Conservation (phyloP, 2,888 invertebrate genomes). For the Heterodera filipjevi region DNA sequence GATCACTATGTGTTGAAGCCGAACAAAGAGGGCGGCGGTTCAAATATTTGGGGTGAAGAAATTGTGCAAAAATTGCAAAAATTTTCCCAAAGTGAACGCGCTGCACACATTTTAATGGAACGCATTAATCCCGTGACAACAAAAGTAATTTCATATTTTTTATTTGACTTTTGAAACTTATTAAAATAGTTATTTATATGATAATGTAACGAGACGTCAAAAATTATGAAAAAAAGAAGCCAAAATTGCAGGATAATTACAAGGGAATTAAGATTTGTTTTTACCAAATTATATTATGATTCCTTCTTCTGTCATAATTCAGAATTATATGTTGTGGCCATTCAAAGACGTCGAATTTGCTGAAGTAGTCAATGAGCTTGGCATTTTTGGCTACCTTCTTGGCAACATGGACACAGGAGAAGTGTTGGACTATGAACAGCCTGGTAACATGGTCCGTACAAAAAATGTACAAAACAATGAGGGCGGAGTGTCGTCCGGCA, state of each 20-base stretch:
- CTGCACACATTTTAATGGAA: conserved; percentile 56
- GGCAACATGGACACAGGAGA: conserved; percentile 42
- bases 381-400: conserved; percentile 61
- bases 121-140: conserved; percentile 28
- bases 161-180: no score
- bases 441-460: conserved; percentile 40
- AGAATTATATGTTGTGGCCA: not conserved
- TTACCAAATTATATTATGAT: no score
- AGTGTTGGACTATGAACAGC: not conserved
- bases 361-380: not conserved
- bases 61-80: conserved; percentile 37
- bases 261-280: no score
- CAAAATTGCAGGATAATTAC: no score
- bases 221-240: no score
- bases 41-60: conserved; percentile 80
- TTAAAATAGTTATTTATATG: no score
- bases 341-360: conserved; percentile 31
- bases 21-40: conserved; percentile 92
- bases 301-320: no score
- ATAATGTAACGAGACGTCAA: no score
- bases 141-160: no score
- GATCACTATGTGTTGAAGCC: conserved; percentile 89
- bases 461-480: conserved; percentile 58
- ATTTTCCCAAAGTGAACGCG: conserved; percentile 35
- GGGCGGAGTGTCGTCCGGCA: conserved; percentile 62